phyloP scores from a whole-genome alignment of 2,113 vertebrate species.

The Melanerpes formicivorus region DNA sequence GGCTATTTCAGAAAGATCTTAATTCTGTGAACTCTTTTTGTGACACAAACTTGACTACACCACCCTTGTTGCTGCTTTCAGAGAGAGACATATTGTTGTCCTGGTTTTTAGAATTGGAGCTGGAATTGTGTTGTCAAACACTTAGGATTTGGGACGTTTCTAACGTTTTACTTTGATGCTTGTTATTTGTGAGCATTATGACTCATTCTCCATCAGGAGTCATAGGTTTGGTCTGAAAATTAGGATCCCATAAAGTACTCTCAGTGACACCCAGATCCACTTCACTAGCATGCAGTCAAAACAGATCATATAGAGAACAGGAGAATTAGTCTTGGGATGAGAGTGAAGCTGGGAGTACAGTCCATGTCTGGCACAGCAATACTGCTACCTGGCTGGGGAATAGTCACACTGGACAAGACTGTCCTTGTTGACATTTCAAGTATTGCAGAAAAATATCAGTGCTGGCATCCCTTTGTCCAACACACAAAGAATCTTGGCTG shows the following conservation, averaged over 20 bases:
- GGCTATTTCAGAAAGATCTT: background rate
- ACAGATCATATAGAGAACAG: background rate
- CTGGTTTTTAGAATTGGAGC: background rate
- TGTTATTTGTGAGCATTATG: background rate
- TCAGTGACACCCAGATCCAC: background rate
- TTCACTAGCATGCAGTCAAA: background rate
- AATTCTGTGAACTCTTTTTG: background rate
- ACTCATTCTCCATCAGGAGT: background rate
- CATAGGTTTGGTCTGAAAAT: background rate
- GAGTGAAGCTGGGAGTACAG: background rate
- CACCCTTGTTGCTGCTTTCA: background rate
- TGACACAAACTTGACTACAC: background rate
- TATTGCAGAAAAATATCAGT: background rate
- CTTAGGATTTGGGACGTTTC: background rate
- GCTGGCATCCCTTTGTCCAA: background rate
- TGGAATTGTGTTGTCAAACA: background rate
- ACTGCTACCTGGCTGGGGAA: background rate
- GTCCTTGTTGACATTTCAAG: background rate
- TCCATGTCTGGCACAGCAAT: background rate
- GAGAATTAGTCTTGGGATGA: background rate
- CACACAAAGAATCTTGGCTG: background rate
- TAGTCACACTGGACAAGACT: background rate
- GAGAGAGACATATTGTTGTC: background rate
- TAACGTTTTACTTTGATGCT: background rate
- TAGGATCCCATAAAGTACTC: background rate